phyloP scores from a whole-genome alignment of 2,113 vertebrate species.

The Leucosticte australis region DNA sequence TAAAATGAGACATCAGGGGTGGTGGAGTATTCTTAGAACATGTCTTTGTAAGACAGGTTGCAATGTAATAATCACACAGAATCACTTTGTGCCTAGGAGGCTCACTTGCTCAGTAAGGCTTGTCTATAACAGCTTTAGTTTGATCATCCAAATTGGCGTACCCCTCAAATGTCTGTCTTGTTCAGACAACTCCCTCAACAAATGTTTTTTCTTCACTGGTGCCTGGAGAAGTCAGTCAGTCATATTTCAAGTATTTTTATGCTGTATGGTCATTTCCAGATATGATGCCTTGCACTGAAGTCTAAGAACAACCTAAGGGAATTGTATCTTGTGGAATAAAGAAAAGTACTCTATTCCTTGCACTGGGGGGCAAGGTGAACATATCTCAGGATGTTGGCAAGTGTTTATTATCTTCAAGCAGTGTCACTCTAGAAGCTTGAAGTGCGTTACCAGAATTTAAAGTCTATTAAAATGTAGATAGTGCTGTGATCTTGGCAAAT shows the following conservation, averaged over 20 bases:
- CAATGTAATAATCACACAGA: neutral
- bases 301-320: neutral
- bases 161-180: neutral
- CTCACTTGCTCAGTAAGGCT: neutral
- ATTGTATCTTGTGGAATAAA: neutral
- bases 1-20: neutral
- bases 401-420: neutral
- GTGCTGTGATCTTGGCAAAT: neutral
- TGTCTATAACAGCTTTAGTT: neutral
- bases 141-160: accelerated
- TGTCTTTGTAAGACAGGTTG: neutral
- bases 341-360: neutral
- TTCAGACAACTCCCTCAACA: neutral
- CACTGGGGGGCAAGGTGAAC: neutral
- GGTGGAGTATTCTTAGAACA: neutral
- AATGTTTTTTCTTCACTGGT: neutral
- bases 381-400: neutral
- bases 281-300: neutral
- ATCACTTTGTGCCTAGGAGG: neutral
- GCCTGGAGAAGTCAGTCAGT: neutral
- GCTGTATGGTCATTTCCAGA: neutral
- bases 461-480: neutral
- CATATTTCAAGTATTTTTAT: neutral
- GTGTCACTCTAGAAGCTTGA: neutral
- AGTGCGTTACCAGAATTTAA: neutral